A percentile compares a stretch with the other conserved stretches of the same genome.
Evolutionary conservation across 1,140 invertebrate species (phyloP).

Genomic region (Coenobita brevimanus): DNA sequence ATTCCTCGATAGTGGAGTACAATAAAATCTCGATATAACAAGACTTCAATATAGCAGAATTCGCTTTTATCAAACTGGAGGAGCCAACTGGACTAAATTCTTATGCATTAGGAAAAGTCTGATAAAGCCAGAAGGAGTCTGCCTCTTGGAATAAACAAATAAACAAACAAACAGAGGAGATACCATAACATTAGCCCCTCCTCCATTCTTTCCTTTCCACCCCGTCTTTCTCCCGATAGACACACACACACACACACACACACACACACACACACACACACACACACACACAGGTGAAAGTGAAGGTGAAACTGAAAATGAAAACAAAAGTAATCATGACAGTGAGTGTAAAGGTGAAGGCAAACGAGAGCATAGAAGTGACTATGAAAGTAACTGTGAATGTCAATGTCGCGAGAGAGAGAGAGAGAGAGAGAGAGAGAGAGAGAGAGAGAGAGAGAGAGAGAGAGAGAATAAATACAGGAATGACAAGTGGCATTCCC

Average conservation of each 20-base stretch:
- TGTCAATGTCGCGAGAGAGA: too few relatives aligned
- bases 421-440: background rate
- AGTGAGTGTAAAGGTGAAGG: background rate
- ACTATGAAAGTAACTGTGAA: background rate
- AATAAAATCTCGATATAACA: background rate
- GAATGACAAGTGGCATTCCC: too few relatives aligned
- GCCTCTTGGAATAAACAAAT: too few relatives aligned
- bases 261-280: slow-evolving; percentile 3
- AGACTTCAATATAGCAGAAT: background rate
- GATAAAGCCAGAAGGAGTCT: too few relatives aligned
- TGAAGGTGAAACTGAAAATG: background rate
- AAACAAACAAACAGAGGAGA: too few relatives aligned
- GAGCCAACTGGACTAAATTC: too few relatives aligned
- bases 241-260: background rate
- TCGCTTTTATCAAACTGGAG: too few relatives aligned
- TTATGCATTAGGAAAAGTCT: too few relatives aligned
- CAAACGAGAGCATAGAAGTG: background rate
- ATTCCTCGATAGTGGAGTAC: background rate
- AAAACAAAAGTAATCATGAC: background rate
- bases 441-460: slow-evolving; percentile 1
- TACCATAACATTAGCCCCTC: too few relatives aligned
- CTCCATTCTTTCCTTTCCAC: background rate
- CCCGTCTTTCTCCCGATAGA: background rate
- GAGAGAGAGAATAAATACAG: too few relatives aligned
- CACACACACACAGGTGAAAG: background rate